Evolutionary conservation across 2,888 invertebrate species (phyloP), one percentile per base, ranked within the genome.

Genomic region (Drosophila ezoana): DNA sequence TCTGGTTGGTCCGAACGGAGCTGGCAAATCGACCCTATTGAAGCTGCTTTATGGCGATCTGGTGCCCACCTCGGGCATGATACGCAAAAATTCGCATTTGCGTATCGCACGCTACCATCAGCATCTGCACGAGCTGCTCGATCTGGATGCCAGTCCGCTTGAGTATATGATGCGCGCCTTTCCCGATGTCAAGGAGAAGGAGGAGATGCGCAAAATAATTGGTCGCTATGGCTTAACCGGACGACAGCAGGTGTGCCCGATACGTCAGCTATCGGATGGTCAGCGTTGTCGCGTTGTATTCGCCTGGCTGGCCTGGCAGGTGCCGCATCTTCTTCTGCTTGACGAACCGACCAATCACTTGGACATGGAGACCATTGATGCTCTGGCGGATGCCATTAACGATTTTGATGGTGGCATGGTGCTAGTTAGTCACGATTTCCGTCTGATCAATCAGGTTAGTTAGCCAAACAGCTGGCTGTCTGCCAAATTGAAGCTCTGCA

Each of bases 371-470:
- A 99, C 99, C 0, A 99, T 99, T 78, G 99, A 99, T 93, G 98
- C 99, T 0, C 93, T 99, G 60, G 99, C 97, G 1, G 99, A 99
- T 83, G 99, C 99, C 28, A 96, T 99, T 88, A 98, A 98, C 91
- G 98, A 98, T 90, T 99, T 98, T 91, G 98, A 98, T 80, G 99
- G 99, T 45, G 99, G 99, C 79, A 96, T 99, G 96, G 97, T 99
- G 75, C 95, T 99, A 23, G 99, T 99, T 89, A 98, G 98, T 93
- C 99, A 99, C 96, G 99, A 99, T 94, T 99, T 99, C 94, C 95
- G 99, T 92, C 95, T 99, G 58, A 99, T 99, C 76, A 98, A 97
- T 93, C 99, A 99, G 95, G 99, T 98, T 91, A 28, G 28, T 11
- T 33, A n/a, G n/a, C n/a, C n/a, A 0, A 23, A 28, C 28, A 5